Conservation (phyloP, 2,797 vertebrate genomes). For the Natrix natrix region DNA sequence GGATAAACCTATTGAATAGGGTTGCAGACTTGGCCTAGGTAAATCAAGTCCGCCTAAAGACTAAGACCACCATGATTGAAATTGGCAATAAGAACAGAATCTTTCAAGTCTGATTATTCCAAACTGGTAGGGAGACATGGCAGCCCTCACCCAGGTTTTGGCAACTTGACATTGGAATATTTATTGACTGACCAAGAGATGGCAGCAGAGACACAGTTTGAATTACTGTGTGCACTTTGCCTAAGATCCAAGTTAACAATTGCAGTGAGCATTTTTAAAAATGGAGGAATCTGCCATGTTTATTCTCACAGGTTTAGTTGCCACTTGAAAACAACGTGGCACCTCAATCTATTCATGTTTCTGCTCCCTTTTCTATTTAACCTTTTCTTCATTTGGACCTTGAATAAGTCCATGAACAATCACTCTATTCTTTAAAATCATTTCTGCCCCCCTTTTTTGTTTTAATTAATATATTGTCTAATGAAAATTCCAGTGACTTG, state of each 20-base stretch:
- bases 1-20: neutral
- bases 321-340: neutral
- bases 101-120: neutral
- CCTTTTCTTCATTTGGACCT: neutral
- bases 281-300: neutral
- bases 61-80: neutral
- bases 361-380: neutral
- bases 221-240: neutral
- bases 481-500: neutral
- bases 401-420: neutral
- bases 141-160: neutral
- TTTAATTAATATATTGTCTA: neutral
- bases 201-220: neutral
- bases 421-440: neutral
- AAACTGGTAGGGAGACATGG: neutral
- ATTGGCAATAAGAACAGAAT: neutral
- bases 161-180: neutral
- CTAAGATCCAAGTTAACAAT: neutral
- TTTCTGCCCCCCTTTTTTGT: neutral
- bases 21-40: neutral
- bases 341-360: neutral
- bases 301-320: neutral
- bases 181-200: neutral
- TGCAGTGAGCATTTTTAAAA: neutral
- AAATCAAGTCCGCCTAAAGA: neutral